phyloP scores from a whole-genome alignment of 2,888 invertebrate species.

The Oscheius sp. region DNA sequence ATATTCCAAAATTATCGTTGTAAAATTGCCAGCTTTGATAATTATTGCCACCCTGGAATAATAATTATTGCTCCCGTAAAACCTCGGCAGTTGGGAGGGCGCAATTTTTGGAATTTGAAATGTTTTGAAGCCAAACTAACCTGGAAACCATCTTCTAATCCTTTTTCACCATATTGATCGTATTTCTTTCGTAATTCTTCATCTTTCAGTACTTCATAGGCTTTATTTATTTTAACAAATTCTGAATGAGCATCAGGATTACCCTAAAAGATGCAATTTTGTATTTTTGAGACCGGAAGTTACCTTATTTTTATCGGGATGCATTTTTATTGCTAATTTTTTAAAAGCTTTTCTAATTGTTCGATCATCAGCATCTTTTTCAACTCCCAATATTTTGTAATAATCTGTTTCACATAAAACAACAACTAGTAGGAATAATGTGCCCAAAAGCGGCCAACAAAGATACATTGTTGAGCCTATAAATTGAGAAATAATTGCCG shows the following conservation, averaged over 20 bases:
- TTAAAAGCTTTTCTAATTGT: conserved; percentile 85
- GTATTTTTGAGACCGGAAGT: neutral
- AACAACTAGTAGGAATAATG: conserved; percentile 25
- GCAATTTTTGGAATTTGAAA: neutral
- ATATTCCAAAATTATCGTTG: conserved; percentile 84
- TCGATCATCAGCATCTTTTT: conserved; percentile 80
- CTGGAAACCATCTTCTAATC: conserved; percentile 78
- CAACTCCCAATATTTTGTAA: conserved; percentile 81
- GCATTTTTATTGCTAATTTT: conserved; percentile 81
- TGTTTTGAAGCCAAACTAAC: conserved; percentile 9
- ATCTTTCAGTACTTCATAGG: conserved; percentile 88
- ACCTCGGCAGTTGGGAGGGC: neutral
- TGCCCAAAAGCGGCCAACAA: conserved; percentile 21
- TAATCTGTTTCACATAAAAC: conserved; percentile 75
- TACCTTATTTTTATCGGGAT: conserved; percentile 82
- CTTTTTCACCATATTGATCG: conserved; percentile 81
- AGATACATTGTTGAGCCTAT: conserved; percentile 14
- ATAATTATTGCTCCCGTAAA: too few species aligned
- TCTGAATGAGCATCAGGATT: conserved; percentile 82
- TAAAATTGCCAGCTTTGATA: conserved; percentile 87
- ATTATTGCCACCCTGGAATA: conserved; percentile 77
- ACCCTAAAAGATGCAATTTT: conserved; percentile 77
- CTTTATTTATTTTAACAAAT: conserved; percentile 84
- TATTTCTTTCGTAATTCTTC: conserved; percentile 78
- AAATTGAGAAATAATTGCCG: neutral